Conservation (phyloP, 2,888 invertebrate species). For the Melitaea athalia region DNA sequence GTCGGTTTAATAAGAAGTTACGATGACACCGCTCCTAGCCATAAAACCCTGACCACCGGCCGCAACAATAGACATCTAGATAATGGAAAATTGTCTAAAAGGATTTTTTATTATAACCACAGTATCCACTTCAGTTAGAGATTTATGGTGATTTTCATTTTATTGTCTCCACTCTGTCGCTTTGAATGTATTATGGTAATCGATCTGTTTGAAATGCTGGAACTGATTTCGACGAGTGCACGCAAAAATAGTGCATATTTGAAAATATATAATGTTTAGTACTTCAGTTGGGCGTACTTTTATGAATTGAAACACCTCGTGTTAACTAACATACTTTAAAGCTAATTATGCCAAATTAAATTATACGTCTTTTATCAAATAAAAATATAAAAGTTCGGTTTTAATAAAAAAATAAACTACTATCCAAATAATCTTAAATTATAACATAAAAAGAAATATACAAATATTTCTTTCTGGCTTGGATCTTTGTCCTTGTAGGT, state of each 20-base stretch:
- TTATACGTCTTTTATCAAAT: background rate
- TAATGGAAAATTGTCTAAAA: conserved; percentile 79
- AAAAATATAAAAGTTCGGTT: background rate
- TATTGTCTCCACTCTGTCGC: conserved; percentile 49
- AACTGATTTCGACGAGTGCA: background rate
- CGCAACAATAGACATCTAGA: conserved; percentile 70
- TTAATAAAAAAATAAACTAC: conserved; percentile 7
- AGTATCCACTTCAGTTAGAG: conserved; percentile 60
- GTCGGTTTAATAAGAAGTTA: conserved; percentile 77
- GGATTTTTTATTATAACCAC: conserved; percentile 75
- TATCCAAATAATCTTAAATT: too few species aligned
- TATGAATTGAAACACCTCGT: too few species aligned
- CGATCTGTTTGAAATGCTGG: conserved; percentile 19
- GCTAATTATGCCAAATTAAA: too few species aligned
- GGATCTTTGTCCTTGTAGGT: too few species aligned
- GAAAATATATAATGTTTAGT: too few species aligned
- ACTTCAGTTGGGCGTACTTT: too few species aligned
- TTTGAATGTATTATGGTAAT: conserved; percentile 39
- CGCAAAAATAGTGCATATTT: background rate
- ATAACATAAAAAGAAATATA: too few species aligned
- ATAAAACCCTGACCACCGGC: conserved; percentile 74
- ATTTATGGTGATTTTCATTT: conserved; percentile 63
- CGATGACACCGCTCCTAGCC: conserved; percentile 62
- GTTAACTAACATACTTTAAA: too few species aligned
- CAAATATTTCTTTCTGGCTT: too few species aligned